Evolutionary conservation across 2,888 invertebrate species (phyloP).

Genomic region (Deilephila elpenor): DNA sequence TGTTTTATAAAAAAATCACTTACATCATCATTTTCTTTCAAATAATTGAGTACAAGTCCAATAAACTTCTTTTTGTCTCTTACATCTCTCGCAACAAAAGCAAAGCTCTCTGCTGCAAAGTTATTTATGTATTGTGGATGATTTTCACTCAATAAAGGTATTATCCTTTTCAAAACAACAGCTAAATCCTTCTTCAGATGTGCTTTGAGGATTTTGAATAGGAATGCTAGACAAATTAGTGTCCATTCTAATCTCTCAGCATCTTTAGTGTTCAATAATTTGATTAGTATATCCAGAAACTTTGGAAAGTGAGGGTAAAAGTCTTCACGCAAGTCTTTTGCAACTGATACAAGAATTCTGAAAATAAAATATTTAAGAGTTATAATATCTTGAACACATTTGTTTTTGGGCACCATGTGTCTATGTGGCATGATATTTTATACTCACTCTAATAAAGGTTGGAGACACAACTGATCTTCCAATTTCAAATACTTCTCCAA

Average conservation of each 20-base stretch:
- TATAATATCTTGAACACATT: not conserved
- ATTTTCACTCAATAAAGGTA: constrained; percentile 91
- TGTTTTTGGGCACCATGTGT: not conserved
- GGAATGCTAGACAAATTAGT: constrained; percentile 93
- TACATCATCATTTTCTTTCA: constrained; percentile 88
- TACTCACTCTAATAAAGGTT: constrained; percentile 94
- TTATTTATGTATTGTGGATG: constrained; percentile 93
- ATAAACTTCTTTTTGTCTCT: constrained; percentile 91
- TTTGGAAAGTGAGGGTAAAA: constrained; percentile 94
- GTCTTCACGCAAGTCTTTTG: constrained; percentile 94
- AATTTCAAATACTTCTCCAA: constrained; percentile 90
- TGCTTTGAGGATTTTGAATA: constrained; percentile 95
- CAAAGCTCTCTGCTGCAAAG: constrained; percentile 98
- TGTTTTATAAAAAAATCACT: constrained; percentile 55
- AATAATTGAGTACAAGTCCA: constrained; percentile 86
- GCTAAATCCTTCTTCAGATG: constrained; percentile 92
- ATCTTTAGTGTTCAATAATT: constrained; percentile 89
- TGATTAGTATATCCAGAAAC: constrained; percentile 89
- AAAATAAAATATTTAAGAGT: constrained; percentile 39
- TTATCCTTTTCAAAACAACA: constrained; percentile 87
- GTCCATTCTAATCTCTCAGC: constrained; percentile 94
- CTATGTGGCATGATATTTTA: too few species aligned
- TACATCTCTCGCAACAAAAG: constrained; percentile 96
- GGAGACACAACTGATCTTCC: constrained; percentile 89
- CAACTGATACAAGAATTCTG: constrained; percentile 93